Evolutionary conservation across 2,888 invertebrate genomes (phyloP).

Genomic region (Brenthis daphne): DNA sequence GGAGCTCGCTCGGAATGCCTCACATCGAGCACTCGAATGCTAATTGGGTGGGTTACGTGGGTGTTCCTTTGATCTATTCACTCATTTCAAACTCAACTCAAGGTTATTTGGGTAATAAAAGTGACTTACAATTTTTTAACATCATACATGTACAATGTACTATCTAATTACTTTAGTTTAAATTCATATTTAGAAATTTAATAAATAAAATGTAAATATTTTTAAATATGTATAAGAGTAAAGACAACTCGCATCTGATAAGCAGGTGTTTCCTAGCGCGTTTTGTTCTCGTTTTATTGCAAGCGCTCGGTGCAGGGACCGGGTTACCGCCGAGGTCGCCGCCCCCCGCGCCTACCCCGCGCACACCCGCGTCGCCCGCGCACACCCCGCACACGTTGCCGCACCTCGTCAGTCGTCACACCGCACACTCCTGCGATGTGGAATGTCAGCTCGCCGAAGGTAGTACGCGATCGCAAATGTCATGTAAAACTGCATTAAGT

Average conservation of each 20-base stretch:
- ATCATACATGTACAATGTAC: too few species aligned
- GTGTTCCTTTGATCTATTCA: neutral
- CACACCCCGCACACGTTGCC: neutral
- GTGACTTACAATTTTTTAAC: neutral
- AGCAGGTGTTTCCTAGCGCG: conserved; percentile 22
- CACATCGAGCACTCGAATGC: neutral
- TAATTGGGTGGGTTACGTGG: neutral
- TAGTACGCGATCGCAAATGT: conserved; percentile 20
- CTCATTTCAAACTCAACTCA: neutral
- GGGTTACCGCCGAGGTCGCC: conserved; percentile 22
- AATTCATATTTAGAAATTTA: neutral
- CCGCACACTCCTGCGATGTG: conserved; percentile 7
- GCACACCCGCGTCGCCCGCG: conserved; percentile 2
- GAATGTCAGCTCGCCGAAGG: conserved; percentile 24
- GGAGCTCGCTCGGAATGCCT: conserved; percentile 16
- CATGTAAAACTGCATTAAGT: conserved; percentile 9
- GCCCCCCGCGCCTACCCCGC: neutral
- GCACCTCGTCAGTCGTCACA: neutral
- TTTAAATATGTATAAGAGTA: neutral
- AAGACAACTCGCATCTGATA: neutral
- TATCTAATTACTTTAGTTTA: neutral
- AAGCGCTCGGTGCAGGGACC: conserved; percentile 23
- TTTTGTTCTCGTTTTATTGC: conserved; percentile 20
- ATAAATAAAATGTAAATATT: neutral
- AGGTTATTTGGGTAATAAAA: neutral